Base-by-base conservation (phyloP, 1,140 invertebrate genomes). In the Drosophila kanapiae region DNA sequence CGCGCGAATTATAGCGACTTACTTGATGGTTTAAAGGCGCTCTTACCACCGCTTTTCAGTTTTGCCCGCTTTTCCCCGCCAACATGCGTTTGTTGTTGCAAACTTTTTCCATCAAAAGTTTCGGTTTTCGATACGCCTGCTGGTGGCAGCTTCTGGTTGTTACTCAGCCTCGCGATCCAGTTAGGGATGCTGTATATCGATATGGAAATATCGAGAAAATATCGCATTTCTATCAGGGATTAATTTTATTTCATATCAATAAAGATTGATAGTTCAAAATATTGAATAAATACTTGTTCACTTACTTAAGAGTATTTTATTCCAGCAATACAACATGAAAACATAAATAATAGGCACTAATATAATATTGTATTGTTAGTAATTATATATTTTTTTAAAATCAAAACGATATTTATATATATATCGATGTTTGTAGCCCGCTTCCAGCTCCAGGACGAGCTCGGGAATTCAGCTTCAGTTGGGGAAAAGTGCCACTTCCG, bases 61-160 rank as follows among this genome's bases (percentile, higher is more conserved):
- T 37, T 61, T 23, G 13, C 62, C 58, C 53, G 10, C 31, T 71
- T 47, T 62, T 67, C 27, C 49, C 70, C 70, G 40, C 58, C 59
- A 65, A 70, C 86, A 90, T 88, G 85, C 80, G 84, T 88, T 88
- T 84, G 85, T 90, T 88, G 84, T 90, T 88, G 84, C 80, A 88
- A 88, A 88, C 84, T 88, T 88, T 88, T 88, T 88, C 85, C 84
- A 88, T 88, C 84, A 88, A 88, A 88, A 88, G 84, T 88, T 88
- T 88, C 78, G 72, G 80, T 78, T 88, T 88, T 88, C 84, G 84
- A 88, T 88, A 88, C 85, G 84, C 80, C 71, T 74, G 58, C 70
- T 75, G 69, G 58, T 68, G 62, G 65, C 74, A 62, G 69, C 42
- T 40, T 47, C 35, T 18, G 18, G 58, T 23, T 60, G 33, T 14